These are phyloP conservation scores for Tupaia tana DNA, from an alignment of 2,113 vertebrate genomes.

Conservation along the genomic window DNA sequence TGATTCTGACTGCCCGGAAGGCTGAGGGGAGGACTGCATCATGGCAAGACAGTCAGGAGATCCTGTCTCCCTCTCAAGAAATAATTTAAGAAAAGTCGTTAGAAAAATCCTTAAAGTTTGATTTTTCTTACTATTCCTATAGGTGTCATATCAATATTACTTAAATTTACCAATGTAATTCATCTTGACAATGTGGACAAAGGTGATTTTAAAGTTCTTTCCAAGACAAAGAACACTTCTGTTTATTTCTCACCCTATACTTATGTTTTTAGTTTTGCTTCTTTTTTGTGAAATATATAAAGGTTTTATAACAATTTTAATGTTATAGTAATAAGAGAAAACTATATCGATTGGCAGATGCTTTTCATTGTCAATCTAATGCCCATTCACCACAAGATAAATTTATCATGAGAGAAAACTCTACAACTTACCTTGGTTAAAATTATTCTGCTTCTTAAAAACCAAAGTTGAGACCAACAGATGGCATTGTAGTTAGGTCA, in stretches of 20 bases:
- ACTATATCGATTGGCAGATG: background rate
- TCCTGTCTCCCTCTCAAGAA: too few species aligned
- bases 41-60: too few species aligned
- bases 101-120: background rate
- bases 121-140: background rate
- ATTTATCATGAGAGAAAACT: background rate
- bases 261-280: conserved; percentile 18
- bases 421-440: background rate
- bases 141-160: background rate
- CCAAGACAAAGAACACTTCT: background rate
- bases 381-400: background rate
- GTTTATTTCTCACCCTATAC: background rate
- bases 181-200: background rate
- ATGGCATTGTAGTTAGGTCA: too few species aligned
- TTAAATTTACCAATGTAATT: background rate
- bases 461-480: too few species aligned
- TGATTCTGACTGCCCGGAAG: too few species aligned
- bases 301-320: background rate
- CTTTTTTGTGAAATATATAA: conserved; percentile 28
- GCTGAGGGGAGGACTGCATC: too few species aligned
- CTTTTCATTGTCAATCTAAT: background rate
- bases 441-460: background rate
- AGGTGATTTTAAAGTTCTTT: conserved; percentile 8
- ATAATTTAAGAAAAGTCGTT: too few species aligned
- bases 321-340: background rate